Base-by-base conservation (phyloP, 2,888 invertebrate genomes). In the Drosophila quinaria region DNA sequence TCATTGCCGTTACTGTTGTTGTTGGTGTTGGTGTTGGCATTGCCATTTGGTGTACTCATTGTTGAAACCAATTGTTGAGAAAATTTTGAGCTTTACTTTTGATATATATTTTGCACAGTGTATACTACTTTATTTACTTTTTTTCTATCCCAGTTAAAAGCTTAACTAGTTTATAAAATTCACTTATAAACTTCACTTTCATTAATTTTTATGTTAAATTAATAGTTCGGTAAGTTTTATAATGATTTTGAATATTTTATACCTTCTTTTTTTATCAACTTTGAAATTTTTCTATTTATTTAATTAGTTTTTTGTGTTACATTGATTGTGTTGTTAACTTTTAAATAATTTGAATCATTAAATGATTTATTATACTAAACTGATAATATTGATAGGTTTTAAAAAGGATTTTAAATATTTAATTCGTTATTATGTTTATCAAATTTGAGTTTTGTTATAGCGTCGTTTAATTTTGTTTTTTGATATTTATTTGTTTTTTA, bases 21-120 rank as follows among this genome's bases (percentile, higher is more conserved):
- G 42, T 35, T 75, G 78, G 17, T 72, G 25, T 37, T 55, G 51
- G 6, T 25, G 25, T 29, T 52, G 55, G 22, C 33, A 33, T 56
- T 44, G 44, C 55, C 55, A 15, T 55, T 55, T n/a, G 33, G 15
- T 46, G 46, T 44, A 33, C 56, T 58, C 58, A 13, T 49, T 61
- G 35, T 74, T 69, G 55, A 74, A 68, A 68, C 69, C 74, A 63
- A 49, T 68, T 42, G 25, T 25, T 55, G 15, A 15, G 33, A 19
- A 29, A 55, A 19, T 39, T 19, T 54, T 42, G 17, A 54, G 41
- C 51, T 58, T 1, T 33, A 29, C 19, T 33, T 47, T 59, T 51
- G 44, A 54, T 47, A 35, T 54, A 50, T 50, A 66, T 5, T 65
- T 13, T 33, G 35, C 19, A 50, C 33, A 50, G 19, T 50, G 11